phyloP scores from a whole-genome alignment of 2,797 vertebrate genomes.

The Ammospiza maritima region DNA sequence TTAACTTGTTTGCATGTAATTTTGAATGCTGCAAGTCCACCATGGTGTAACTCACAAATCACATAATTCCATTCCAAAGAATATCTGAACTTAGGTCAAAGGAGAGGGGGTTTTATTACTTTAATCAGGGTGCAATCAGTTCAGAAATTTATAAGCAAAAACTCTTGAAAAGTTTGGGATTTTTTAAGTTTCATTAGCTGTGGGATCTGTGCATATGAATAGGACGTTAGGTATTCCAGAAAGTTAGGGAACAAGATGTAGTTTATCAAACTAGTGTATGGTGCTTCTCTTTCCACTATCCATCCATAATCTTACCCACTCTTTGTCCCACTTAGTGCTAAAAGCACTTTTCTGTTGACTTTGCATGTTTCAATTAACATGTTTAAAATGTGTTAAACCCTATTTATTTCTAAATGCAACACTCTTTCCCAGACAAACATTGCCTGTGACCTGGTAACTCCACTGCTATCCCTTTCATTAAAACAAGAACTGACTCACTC shows the following conservation, averaged over 20 bases:
- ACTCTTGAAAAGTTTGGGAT: neutral
- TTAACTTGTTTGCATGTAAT: neutral
- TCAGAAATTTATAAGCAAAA: neutral
- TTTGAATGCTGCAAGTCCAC: neutral
- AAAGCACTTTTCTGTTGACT: neutral
- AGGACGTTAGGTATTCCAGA: neutral
- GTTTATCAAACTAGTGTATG: neutral
- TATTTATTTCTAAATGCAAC: neutral
- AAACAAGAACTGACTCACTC: neutral
- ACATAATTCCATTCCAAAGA: neutral
- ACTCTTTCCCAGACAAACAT: neutral
- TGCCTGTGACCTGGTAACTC: neutral
- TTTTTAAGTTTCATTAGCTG: neutral
- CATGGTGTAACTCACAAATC: neutral
- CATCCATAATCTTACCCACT: neutral
- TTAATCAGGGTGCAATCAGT: neutral
- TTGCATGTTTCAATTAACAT: neutral
- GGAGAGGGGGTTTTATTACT: neutral
- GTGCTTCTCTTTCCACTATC: neutral
- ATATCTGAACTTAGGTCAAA: neutral
- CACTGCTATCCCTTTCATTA: neutral
- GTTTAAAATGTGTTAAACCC: neutral
- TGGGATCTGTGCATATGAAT: neutral
- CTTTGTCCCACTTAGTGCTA: neutral
- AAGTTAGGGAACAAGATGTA: neutral